These are phyloP conservation scores for Eunapius fragilis DNA, from an alignment of 37 sponge, comb jelly and placozoan genomes.

Conservation along the genomic window DNA sequence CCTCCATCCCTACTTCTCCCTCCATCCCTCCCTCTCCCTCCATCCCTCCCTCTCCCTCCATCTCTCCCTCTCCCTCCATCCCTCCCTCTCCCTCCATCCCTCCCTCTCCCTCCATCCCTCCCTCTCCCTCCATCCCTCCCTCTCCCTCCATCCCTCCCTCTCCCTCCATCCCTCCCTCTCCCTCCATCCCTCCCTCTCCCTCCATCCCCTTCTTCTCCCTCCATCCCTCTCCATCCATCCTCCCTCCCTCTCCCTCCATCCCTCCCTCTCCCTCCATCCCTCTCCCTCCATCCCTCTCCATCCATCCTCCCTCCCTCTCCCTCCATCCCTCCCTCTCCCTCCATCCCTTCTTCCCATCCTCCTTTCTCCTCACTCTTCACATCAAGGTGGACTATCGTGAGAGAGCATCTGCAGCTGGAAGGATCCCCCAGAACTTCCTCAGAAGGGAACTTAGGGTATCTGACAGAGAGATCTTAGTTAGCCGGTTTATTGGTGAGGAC, in stretches of 20 bases:
- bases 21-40: neutral
- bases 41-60: neutral
- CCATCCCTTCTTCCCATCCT: neutral
- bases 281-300: too few relatives aligned
- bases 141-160: neutral
- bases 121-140: neutral
- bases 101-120: neutral
- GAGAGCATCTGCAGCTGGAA: slow-evolving; percentile 60
- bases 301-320: neutral
- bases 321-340: neutral
- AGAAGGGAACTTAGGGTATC: slow-evolving; percentile 62
- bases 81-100: neutral
- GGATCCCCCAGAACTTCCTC: slow-evolving; percentile 67
- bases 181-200: neutral
- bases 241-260: neutral
- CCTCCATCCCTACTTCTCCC: neutral
- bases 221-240: neutral
- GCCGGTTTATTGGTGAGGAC: slow-evolving; percentile 64
- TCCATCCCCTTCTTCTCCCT: neutral
- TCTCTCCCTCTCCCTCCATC: neutral
- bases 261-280: neutral
- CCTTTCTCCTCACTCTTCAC: neutral
- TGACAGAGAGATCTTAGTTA: slow-evolving; percentile 53
- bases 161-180: neutral
- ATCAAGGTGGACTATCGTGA: slow-evolving; percentile 81